phyloP scores from a whole-genome alignment of 2,113 vertebrate species.

The Mionectes macconnelli region DNA sequence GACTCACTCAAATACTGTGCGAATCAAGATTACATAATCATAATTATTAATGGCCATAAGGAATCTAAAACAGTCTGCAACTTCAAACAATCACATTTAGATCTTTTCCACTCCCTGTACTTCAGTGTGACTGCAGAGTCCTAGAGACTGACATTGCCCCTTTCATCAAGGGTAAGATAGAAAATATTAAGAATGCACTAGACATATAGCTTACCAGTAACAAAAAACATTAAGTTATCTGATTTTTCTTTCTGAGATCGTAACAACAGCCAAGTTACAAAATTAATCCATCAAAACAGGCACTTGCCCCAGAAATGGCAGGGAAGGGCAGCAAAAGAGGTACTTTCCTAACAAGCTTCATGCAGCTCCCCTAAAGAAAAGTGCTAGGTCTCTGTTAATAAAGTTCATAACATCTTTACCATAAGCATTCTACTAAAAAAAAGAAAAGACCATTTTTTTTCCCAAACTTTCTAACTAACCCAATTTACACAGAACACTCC shows the following conservation, averaged over 20 bases:
- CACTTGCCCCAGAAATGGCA: background rate
- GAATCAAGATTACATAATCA: background rate
- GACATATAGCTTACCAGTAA: background rate
- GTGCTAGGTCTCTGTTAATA: background rate
- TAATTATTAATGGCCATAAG: background rate
- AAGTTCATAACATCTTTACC: background rate
- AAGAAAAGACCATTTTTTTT: background rate
- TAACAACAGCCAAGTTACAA: background rate
- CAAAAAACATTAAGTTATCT: background rate
- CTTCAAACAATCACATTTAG: background rate
- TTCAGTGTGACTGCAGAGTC: background rate
- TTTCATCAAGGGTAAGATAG: background rate
- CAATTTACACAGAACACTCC: background rate
- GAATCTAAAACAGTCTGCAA: background rate
- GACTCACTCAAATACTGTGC: background rate
- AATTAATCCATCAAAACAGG: background rate
- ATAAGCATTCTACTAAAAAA: background rate
- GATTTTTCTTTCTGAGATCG: background rate
- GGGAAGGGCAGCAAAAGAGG: background rate
- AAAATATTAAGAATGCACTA: background rate
- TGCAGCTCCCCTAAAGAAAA: background rate
- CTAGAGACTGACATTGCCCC: background rate
- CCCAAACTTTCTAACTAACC: background rate
- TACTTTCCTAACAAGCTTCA: background rate
- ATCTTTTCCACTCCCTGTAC: background rate